phyloP scores from a whole-genome alignment of 2,797 vertebrate species.

The Ctenopoma multispine region DNA sequence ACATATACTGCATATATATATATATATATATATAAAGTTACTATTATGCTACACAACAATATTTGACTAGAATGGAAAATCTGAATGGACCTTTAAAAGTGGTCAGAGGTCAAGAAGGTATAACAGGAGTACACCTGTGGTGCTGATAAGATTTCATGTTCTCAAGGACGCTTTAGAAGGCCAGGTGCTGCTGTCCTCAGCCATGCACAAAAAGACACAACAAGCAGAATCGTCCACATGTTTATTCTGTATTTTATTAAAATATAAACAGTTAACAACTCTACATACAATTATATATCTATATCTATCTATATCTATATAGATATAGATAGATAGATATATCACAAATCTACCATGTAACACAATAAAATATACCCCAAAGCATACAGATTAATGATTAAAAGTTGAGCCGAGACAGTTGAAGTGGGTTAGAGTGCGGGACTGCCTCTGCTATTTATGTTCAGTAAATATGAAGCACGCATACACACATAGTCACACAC shows the following conservation, averaged over 20 bases:
- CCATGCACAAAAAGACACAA: not conserved
- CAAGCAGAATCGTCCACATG: not conserved
- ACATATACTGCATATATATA: too few relatives aligned
- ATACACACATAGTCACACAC: not conserved
- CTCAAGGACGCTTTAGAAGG: not conserved
- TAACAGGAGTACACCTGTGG: not conserved
- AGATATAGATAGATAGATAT: too few relatives aligned
- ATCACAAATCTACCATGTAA: not conserved
- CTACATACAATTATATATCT: not conserved
- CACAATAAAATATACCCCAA: not conserved
- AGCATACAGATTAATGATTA: conserved; percentile 4
- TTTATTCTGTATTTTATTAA: conserved; percentile 6
- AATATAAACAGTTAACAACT: not conserved
- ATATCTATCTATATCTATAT: too few relatives aligned
- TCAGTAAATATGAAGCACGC: not conserved
- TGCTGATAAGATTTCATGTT: conserved; percentile 10
- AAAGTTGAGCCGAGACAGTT: not conserved
- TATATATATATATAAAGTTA: too few relatives aligned
- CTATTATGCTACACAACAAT: not conserved
- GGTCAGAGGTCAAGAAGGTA: conserved; percentile 1
- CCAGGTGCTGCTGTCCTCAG: not conserved
- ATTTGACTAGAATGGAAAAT: not conserved
- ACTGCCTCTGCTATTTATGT: not conserved
- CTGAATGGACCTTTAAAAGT: not conserved
- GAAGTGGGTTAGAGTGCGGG: not conserved